Evolutionary conservation across 1,140 invertebrate genomes (phyloP).

Genomic region (Riptortus pedestris): DNA sequence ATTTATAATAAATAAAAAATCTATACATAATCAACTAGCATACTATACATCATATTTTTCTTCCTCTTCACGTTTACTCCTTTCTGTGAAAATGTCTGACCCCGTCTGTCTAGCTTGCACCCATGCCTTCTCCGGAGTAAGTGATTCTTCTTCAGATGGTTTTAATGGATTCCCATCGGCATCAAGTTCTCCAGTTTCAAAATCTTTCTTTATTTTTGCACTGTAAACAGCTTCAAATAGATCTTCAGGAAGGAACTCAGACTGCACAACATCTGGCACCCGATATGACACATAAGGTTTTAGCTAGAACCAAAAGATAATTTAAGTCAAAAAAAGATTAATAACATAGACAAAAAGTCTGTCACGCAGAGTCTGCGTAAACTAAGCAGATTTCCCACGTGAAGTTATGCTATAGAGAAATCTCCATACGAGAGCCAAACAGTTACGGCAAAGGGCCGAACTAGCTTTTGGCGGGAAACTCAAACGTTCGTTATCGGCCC

Average conservation of each 20-base stretch:
- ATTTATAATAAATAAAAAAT: no score
- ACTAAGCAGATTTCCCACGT: no score
- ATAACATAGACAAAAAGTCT: not conserved
- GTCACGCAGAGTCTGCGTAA: no score
- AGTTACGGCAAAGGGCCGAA: no score
- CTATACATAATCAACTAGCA: no score
- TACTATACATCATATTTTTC: conserved; percentile 21
- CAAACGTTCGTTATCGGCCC: no score
- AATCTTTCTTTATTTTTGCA: conserved; percentile 68
- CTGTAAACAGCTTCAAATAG: conserved; percentile 76
- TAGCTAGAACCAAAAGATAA: conserved; percentile 45
- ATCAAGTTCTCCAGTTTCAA: conserved; percentile 56
- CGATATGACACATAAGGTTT: conserved; percentile 91
- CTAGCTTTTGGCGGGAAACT: no score
- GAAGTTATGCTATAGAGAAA: no score
- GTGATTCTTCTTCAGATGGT: conserved; percentile 58
- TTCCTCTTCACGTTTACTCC: conserved; percentile 27
- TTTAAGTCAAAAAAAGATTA: not conserved
- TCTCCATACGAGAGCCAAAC: no score
- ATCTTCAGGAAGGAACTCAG: conserved; percentile 71
- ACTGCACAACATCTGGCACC: conserved; percentile 57
- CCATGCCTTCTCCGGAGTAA: conserved; percentile 60
- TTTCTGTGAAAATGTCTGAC: conserved; percentile 55
- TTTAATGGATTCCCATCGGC: conserved; percentile 54
- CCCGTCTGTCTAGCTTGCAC: conserved; percentile 58